Percentiles rank a stretch among this genome's conserved stretches.
These are phyloP conservation scores for Sciaenops ocellatus DNA, from an alignment of 2,797 vertebrate genomes.

Conservation along the genomic window DNA sequence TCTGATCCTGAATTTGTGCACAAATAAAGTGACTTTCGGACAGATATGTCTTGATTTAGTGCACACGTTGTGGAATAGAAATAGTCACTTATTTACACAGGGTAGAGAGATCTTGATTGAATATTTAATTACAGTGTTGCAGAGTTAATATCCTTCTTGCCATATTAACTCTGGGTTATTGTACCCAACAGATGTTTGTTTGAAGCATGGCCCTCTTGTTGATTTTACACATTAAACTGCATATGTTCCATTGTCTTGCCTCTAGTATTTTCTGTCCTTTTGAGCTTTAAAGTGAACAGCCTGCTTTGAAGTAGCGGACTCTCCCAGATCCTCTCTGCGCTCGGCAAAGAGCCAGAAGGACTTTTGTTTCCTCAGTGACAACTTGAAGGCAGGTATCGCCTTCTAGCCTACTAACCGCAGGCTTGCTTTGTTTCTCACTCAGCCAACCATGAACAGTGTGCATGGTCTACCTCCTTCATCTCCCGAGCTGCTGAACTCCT, in stretches of 20 bases:
- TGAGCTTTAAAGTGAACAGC: slow-evolving; percentile 61
- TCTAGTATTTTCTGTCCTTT: slow-evolving; percentile 64
- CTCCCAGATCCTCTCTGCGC: slow-evolving; percentile 46
- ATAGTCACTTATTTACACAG: background rate
- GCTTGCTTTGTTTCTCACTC: slow-evolving; percentile 71
- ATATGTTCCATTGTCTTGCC: slow-evolving; percentile 64
- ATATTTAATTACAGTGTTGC: slow-evolving; percentile 48
- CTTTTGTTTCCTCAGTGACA: slow-evolving; percentile 68
- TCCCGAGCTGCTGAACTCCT: slow-evolving; percentile 51
- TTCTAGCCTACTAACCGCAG: slow-evolving; percentile 61
- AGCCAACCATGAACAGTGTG: slow-evolving; percentile 65
- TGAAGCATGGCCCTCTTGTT: slow-evolving; percentile 55
- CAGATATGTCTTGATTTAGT: background rate
- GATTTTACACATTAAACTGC: slow-evolving; percentile 66
- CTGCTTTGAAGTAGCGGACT: slow-evolving; percentile 62
- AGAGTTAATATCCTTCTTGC: slow-evolving; percentile 32
- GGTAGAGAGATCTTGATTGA: slow-evolving; percentile 7
- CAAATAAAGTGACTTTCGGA: slow-evolving; percentile 9
- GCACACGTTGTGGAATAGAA: slow-evolving; percentile 1
- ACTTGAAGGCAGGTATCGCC: slow-evolving; percentile 62
- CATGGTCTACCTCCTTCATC: slow-evolving; percentile 60
- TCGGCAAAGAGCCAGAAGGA: slow-evolving; percentile 58
- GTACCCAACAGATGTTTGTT: slow-evolving; percentile 59
- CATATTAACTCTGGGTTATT: slow-evolving; percentile 53
- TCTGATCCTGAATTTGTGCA: slow-evolving; percentile 19